These are phyloP conservation scores for Pachypanchax playfairii DNA, from an alignment of 2,113 vertebrate species.

Conservation along the genomic window DNA sequence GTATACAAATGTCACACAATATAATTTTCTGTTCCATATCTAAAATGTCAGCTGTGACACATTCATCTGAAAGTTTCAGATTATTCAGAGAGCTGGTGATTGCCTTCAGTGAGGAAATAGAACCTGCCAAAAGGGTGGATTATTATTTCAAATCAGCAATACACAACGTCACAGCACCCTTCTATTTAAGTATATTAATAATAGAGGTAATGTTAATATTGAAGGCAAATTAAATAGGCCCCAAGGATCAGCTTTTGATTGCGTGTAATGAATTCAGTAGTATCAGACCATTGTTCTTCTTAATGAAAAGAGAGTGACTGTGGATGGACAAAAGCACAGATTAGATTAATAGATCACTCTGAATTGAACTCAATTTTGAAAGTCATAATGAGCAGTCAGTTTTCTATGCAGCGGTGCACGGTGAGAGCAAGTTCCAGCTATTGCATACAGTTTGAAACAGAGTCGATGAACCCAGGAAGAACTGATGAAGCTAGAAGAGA, in stretches of 20 bases:
- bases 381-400: conserved; percentile 76
- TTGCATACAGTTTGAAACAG: conserved; percentile 5
- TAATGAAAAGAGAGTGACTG: conserved; percentile 70
- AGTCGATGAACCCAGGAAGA: conserved; percentile 17
- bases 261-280: conserved; percentile 71
- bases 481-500: conserved; percentile 3
- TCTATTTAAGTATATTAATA: conserved; percentile 69
- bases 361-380: conserved; percentile 71
- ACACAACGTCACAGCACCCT: conserved; percentile 29
- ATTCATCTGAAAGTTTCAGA: conserved; percentile 9
- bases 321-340: conserved; percentile 42
- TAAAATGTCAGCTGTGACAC: conserved; percentile 11
- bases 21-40: background rate
- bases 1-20: background rate
- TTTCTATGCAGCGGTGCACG: conserved; percentile 45
- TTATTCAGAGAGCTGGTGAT: background rate
- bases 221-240: conserved; percentile 70
- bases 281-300: conserved; percentile 65
- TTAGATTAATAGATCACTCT: conserved; percentile 75
- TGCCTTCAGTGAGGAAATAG: conserved; percentile 20
- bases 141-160: conserved; percentile 46
- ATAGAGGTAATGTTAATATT: conserved; percentile 76
- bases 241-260: conserved; percentile 70
- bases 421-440: conserved; percentile 40
- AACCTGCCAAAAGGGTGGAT: conserved; percentile 35